Evolutionary conservation across 92 coral and sea anemone species (phyloP).

Genomic region (Phenganax subtilis): DNA sequence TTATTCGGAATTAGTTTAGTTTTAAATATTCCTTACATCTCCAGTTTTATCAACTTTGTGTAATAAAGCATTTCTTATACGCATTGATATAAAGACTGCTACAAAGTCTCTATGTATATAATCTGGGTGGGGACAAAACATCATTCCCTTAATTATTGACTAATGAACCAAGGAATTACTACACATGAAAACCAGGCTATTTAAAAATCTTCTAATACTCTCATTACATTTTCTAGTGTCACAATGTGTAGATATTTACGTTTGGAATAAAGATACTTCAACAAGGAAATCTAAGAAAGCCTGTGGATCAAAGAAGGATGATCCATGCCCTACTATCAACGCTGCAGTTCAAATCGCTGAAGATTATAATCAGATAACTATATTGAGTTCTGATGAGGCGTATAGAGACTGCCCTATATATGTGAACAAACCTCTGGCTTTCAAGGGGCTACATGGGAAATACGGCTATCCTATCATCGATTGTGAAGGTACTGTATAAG

Average conservation of each 20-base stretch:
- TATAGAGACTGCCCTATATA: slow-evolving; percentile 19
- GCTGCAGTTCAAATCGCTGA: slow-evolving; percentile 1
- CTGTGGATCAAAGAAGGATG: slow-evolving; percentile 12
- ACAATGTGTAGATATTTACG: background rate
- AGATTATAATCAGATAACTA: background rate
- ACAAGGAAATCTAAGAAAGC: background rate
- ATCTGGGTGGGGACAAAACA: too few species aligned
- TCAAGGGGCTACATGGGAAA: background rate
- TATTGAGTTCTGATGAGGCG: background rate
- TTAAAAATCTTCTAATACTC: too few species aligned
- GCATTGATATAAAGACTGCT: too few species aligned
- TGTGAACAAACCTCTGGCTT: background rate
- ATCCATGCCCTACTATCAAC: slow-evolving; percentile 11
- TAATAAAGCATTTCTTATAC: too few species aligned
- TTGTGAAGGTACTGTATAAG: background rate
- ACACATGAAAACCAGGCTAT: too few species aligned
- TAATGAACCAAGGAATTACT: too few species aligned
- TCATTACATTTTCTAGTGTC: background rate
- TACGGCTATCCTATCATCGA: slow-evolving; percentile 5
- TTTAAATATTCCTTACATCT: too few species aligned
- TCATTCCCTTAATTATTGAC: too few species aligned
- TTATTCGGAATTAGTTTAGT: too few species aligned
- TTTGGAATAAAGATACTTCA: background rate
- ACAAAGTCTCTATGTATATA: too few species aligned
- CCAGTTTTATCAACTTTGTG: too few species aligned